Evolutionary conservation across 30 jellyfish, hydroid and myxozoan species (phyloP).

Genomic region (Nemopilema nomurai): DNA sequence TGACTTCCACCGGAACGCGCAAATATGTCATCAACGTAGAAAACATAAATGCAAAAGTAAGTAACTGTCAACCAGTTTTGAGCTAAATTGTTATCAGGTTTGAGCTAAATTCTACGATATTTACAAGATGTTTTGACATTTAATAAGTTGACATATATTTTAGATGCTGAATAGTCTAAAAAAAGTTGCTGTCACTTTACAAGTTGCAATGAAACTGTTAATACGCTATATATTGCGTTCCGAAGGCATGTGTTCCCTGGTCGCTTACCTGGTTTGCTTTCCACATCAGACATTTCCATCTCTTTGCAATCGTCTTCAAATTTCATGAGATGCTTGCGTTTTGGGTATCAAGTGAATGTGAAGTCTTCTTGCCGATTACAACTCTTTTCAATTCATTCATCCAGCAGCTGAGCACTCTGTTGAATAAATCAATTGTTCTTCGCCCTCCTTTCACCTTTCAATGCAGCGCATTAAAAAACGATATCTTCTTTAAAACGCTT

Average conservation of each 20-base stretch:
- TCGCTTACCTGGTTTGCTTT: constrained; percentile 13
- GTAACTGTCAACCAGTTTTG: too few species aligned
- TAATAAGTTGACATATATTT: too few species aligned
- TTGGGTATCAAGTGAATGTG: constrained; percentile 36
- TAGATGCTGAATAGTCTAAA: too few species aligned
- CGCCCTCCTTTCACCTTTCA: constrained; percentile 47
- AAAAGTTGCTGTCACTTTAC: neutral
- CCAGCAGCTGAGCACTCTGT: constrained; percentile 58
- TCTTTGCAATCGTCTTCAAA: constrained; percentile 27
- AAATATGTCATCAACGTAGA: too few species aligned
- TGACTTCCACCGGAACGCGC: too few species aligned
- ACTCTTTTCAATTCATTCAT: constrained; percentile 38
- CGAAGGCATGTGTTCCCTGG: neutral
- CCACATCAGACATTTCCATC: constrained; percentile 22
- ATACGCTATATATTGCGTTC: neutral
- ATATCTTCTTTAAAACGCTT: constrained; percentile 36
- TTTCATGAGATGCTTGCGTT: constrained; percentile 35
- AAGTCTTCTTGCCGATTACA: constrained; percentile 36
- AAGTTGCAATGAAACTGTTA: neutral
- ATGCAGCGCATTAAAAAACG: constrained; percentile 39
- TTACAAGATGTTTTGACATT: too few species aligned
- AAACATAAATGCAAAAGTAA: too few species aligned
- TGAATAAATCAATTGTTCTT: constrained; percentile 32
- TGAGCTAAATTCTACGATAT: too few species aligned
- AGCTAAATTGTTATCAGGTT: too few species aligned